Evolutionary conservation across 2,113 vertebrate genomes (phyloP).

Genomic region (Lethenteron camtschaticum): DNA sequence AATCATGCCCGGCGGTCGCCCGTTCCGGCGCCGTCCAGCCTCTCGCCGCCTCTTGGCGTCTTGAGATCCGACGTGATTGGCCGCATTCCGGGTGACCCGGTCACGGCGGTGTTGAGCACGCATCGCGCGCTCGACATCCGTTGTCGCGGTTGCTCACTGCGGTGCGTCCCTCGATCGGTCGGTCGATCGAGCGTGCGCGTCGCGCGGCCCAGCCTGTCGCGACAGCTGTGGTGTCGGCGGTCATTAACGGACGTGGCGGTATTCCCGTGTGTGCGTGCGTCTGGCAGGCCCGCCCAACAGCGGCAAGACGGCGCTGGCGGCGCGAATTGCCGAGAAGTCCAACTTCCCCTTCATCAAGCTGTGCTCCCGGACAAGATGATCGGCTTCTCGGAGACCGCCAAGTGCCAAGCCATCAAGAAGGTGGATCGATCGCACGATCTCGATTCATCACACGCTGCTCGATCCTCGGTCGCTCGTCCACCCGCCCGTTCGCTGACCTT

Average conservation of each 20-base stretch:
- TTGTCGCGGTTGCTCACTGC: no score
- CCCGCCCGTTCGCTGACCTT: no score
- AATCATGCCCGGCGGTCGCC: no score
- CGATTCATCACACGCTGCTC: neutral
- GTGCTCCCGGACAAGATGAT: constrained; percentile 98
- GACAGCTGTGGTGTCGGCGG: neutral
- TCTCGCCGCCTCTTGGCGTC: no score
- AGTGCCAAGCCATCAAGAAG: constrained; percentile 96
- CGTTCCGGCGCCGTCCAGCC: no score
- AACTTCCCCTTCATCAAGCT: constrained; percentile 98
- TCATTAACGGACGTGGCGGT: neutral
- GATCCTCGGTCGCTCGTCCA: no score
- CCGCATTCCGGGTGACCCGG: no score
- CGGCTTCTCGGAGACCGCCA: constrained; percentile 76
- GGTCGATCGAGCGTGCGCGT: neutral
- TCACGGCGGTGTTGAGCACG: no score
- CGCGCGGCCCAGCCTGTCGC: neutral
- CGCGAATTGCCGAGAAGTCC: constrained; percentile 76
- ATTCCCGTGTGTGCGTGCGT: neutral
- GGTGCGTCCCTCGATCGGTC: no score
- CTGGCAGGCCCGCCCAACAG: constrained; percentile 63
- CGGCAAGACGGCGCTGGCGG: constrained; percentile 73
- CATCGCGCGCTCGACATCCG: no score
- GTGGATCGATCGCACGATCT: constrained; percentile 17
- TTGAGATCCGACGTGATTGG: no score